Base-by-base conservation (phyloP, 2,888 invertebrate species). In the Hirtodrosophila histrioides region DNA sequence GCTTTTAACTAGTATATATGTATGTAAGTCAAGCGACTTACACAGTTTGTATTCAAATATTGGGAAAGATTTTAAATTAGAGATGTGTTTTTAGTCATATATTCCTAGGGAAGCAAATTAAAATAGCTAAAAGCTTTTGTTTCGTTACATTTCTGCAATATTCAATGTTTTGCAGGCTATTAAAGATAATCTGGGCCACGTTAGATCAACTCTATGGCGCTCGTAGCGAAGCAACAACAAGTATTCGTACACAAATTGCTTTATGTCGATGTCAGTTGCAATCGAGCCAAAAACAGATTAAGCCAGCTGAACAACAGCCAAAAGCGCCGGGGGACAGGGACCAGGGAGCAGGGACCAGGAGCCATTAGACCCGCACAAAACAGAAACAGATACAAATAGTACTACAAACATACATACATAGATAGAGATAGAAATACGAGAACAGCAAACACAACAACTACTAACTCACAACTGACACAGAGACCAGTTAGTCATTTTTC, bases 201-300 rank as follows among this genome's bases (percentile, higher is more conserved):
- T 37, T 56, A 24, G 29, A 44, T 9, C 11, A 35, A 48, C 53
- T 50, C 45, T 50, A 39, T 50, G 45, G 37, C 41, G 41, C 41
- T 48, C 70, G 41, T 11, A 50, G 8, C n/a, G 40, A 44, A 46
- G 5, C 39, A 49, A 33, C 36, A 45, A 56, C 33, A 50, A 37
- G 27, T 9, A 46, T 17, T 54, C 40, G 27, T 9, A 46, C 27
- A 57, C 40, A 72, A 60, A 72, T 55, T 63, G 68, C 55, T 53
- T 68, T 55, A 54, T 68, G 58, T 55, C 55, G 72, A 72, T 72
- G 68, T 51, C 68, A 68, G 68, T 56, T 72, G 58, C 63, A 72
- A 58, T 68, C 36, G 68, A 63, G 68, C 58, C 63, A 57, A 67
- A 68, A 58, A 51, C 62, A 51, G 57, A 54, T 67, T 72, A 68